Evolutionary conservation across 2,113 vertebrate genomes (phyloP).

Genomic region (Nipponia nippon): DNA sequence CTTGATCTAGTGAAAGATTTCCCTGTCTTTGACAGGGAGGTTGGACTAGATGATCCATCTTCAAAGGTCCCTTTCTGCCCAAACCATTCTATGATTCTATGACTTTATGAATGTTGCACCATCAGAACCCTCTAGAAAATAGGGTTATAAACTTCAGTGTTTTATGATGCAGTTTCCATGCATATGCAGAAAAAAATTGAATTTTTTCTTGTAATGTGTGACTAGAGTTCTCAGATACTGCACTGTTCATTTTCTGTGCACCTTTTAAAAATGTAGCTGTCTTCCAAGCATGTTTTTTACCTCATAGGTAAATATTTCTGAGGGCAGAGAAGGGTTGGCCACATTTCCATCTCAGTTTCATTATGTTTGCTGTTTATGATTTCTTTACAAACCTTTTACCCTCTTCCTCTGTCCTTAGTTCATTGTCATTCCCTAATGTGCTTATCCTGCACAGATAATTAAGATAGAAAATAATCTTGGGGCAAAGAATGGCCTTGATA

Average conservation of each 20-base stretch:
- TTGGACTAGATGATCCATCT: neutral
- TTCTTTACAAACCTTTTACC: neutral
- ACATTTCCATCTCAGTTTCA: neutral
- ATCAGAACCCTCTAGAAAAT: neutral
- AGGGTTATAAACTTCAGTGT: neutral
- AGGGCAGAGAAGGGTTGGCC: neutral
- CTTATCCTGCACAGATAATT: neutral
- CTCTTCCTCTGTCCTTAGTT: neutral
- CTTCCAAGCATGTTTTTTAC: neutral
- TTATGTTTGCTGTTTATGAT: neutral
- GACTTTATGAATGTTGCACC: neutral
- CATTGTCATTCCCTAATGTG: neutral
- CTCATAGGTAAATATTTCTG: neutral
- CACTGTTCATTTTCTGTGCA: neutral
- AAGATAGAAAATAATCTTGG: neutral
- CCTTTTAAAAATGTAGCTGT: neutral
- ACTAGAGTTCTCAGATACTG: neutral
- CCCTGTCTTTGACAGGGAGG: neutral
- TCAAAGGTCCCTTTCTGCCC: neutral
- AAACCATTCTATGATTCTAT: neutral
- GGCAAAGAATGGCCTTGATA: neutral
- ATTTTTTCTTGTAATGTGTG: neutral
- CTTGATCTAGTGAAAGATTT: neutral
- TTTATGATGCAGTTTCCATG: neutral
- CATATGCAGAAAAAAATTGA: neutral